Conservation (phyloP, 2,797 vertebrate genomes). For the Myripristis murdjan region DNA sequence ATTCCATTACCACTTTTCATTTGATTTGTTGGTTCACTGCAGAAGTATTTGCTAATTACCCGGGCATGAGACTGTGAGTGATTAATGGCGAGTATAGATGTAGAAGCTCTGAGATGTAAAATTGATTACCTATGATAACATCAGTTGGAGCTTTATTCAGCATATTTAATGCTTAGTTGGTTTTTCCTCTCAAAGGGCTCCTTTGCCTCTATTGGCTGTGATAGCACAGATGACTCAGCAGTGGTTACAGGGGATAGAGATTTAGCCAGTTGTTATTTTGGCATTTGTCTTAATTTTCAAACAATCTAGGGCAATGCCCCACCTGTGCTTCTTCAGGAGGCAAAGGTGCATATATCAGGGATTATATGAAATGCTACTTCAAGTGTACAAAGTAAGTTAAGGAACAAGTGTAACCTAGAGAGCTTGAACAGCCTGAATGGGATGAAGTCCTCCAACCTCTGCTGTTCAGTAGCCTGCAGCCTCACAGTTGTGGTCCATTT, state of each 20-base stretch:
- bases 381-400: constrained; percentile 22
- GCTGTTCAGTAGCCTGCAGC: constrained; percentile 54
- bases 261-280: constrained; percentile 35
- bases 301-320: background rate
- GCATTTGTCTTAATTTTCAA: constrained; percentile 44
- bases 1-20: constrained; percentile 47
- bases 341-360: constrained; percentile 2
- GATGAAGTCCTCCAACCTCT: constrained; percentile 47
- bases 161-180: constrained; percentile 72
- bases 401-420: constrained; percentile 25
- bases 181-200: constrained; percentile 45
- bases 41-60: constrained; percentile 43
- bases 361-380: constrained; percentile 28
- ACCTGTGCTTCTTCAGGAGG: constrained; percentile 15
- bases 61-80: constrained; percentile 33
- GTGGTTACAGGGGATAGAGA: constrained; percentile 35
- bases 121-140: constrained; percentile 72
- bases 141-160: constrained; percentile 65
- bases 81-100: constrained; percentile 63
- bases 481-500: constrained; percentile 59
- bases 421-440: constrained; percentile 51
- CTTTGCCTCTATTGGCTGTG: constrained; percentile 35
- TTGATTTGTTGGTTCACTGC: constrained; percentile 48
- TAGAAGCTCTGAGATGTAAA: constrained; percentile 62
- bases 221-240: constrained; percentile 48